A percentile compares a stretch with the other conserved stretches of the same genome.
Evolutionary conservation across 2,888 invertebrate species (phyloP).

Genomic region (Heliconius charithonia): DNA sequence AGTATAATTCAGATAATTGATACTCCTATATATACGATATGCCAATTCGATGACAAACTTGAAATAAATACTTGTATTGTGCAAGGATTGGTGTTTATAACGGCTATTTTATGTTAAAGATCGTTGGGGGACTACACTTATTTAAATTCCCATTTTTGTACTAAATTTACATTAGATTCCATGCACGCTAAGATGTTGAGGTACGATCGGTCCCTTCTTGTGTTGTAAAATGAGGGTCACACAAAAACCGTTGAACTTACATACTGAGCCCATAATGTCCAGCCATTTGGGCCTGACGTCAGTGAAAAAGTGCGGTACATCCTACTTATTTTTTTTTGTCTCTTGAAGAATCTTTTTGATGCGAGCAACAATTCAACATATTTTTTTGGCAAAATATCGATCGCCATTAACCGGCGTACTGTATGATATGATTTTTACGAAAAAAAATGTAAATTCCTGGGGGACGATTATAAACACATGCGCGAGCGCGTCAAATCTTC

Average conservation of each 20-base stretch:
- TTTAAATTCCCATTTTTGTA: constrained; percentile 83
- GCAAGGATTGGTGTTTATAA: constrained; percentile 72
- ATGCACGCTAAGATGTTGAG: constrained; percentile 74
- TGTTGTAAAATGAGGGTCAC: constrained; percentile 82
- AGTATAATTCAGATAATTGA: not conserved
- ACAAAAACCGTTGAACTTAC: constrained; percentile 81
- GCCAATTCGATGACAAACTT: not conserved
- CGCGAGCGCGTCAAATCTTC: constrained; percentile 84
- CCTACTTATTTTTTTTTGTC: constrained; percentile 63
- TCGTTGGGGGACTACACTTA: constrained; percentile 71
- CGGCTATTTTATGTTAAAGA: constrained; percentile 73
- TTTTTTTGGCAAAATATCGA: constrained; percentile 63
- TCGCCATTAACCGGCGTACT: constrained; percentile 73
- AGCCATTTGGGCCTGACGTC: constrained; percentile 71
- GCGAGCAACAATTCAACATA: constrained; percentile 73
- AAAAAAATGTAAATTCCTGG: constrained; percentile 78
- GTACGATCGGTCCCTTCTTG: constrained; percentile 76
- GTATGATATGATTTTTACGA: constrained; percentile 71
- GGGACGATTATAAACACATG: constrained; percentile 83
- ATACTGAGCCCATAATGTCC: constrained; percentile 77
- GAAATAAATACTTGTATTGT: constrained; percentile 54
- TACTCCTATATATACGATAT: not conserved
- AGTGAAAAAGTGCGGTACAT: constrained; percentile 70
- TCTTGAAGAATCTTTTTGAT: constrained; percentile 70
- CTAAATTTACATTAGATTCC: constrained; percentile 81